Evolutionary conservation across 2,797 vertebrate genomes (phyloP), one percentile per base, ranked within the genome.

Genomic region (Nannoperca australis): DNA sequence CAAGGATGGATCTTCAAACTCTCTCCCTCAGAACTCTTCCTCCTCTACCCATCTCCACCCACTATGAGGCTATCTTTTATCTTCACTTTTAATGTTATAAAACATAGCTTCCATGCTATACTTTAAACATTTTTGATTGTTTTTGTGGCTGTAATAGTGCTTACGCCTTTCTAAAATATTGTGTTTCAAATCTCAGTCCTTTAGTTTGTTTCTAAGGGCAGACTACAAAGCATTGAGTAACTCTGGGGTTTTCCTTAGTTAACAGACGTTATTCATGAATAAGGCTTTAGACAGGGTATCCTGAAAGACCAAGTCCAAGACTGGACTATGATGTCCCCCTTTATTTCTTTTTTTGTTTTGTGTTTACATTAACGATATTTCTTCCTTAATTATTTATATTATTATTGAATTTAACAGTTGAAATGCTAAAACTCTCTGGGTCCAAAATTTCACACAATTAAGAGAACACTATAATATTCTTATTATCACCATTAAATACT

Each of bases 61-160:
- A 36, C 67, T 96, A 96, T 36, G 95, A 96, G 73, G 92, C 94
- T 20, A 8, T 93, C 45, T 95, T 96, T 76, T 88, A 94, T 63
- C 93, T 96, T n/a, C 54, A 90, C 84, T 95, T 95, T 80, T 94
- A 80, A 93, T 72, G 6, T 36, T 14, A n/a, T 32, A 32, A 32
- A 32, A 32, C 12, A 47, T 20, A 20, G 9, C 27, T 69, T 58
- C 30, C 56, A 30, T 70, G n/a, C 3, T 13, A 0, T 15, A 49
- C 44, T 51, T n/a, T 40, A 36, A 36, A 56, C 44, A 36, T 7
- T 78, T 78, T 69, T 50, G 13, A 22, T 54, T 36, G 12, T 61
- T 55, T 61, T 81, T 54, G 40, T 72, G 24, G 2, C 27, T 69
- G 14, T 44, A 7, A 53, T 5, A 5, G 3, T 4, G 17, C 10